These are phyloP conservation scores for Whitmania pigra DNA, from an alignment of 1,140 invertebrate genomes.

Conservation along the genomic window DNA sequence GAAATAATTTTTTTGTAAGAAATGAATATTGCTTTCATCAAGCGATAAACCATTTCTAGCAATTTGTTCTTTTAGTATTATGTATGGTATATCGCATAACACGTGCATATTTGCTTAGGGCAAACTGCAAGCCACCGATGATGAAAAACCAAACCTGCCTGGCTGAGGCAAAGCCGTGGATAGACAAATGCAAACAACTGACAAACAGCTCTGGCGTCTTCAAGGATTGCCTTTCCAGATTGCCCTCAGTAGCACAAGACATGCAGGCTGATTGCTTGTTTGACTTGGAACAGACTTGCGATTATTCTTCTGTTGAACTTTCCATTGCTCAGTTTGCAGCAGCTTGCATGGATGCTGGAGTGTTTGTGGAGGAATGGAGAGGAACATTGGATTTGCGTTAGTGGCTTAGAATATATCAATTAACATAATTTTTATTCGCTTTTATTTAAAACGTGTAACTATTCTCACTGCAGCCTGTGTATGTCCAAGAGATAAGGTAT, in stretches of 20 bases:
- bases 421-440: not conserved
- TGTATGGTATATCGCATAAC: too few relatives aligned
- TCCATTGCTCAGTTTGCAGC: conserved; percentile 2
- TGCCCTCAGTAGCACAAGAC: not conserved
- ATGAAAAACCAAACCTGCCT: not conserved
- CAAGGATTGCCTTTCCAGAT: not conserved
- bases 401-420: not conserved
- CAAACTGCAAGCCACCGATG: not conserved
- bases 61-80: too few relatives aligned
- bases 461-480: not conserved
- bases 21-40: too few relatives aligned
- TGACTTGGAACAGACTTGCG: not conserved
- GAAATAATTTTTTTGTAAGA: too few relatives aligned
- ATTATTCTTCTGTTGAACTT: not conserved
- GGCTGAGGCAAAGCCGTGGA: not conserved
- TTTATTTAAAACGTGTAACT: not conserved
- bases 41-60: too few relatives aligned
- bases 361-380: not conserved
- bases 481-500: not conserved
- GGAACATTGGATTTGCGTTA: not conserved
- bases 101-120: not conserved
- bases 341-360: not conserved
- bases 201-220: not conserved
- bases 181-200: not conserved
- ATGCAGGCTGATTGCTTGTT: conserved; percentile 6